Base-by-base conservation (phyloP, 2,113 vertebrate species). In the Egretta garzetta region DNA sequence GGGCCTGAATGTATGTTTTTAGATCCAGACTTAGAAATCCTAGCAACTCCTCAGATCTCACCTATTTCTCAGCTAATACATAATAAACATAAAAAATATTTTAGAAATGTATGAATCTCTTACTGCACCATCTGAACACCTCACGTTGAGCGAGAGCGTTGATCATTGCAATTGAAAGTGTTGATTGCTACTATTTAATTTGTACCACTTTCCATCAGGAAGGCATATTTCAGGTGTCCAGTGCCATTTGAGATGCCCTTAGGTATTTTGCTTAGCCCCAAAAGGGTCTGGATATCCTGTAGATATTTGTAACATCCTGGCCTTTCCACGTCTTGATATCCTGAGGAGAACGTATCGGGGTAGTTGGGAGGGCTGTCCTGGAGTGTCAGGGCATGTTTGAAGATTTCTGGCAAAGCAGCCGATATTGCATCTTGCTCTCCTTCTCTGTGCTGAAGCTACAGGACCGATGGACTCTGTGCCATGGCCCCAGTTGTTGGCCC, bases 401-500 rank as follows among this genome's bases (percentile, higher is more conserved):
- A 63, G 26, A 17, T 66, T 79, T 56, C 10, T 85, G 64, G 35
- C 13, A 52, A 90, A 81, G 45, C 8, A 60, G 33, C 13, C 30
- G 39, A 6, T 30, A 41, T 19, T 53, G 21, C 4, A 20, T 21
- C 37, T 53, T 67, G 5, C 14, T 75, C 88, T 75, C n/a, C 20
- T 79, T 75, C 26, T 56, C 71, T 28, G 7, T 59, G 18, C 41
- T 68, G 47, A 50, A 86, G 37, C n/a, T 67, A 21, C 41, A 75
- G 47, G 14, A 45, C 41, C 0, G 2, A 30, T 14, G 24, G 45
- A 6, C 21, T 58, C 35, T 23, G 10, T 33, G 50, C 60, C 16
- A 6, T 9, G 37, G 10, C 14, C 26, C 5, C 19, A 23, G 7
- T 17, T 2, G 0, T 10, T 62, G 60, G 60, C 32, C 33, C 39